Evolutionary conservation across 2,888 invertebrate species (phyloP).

Genomic region (Schrankia costaestrigalis): DNA sequence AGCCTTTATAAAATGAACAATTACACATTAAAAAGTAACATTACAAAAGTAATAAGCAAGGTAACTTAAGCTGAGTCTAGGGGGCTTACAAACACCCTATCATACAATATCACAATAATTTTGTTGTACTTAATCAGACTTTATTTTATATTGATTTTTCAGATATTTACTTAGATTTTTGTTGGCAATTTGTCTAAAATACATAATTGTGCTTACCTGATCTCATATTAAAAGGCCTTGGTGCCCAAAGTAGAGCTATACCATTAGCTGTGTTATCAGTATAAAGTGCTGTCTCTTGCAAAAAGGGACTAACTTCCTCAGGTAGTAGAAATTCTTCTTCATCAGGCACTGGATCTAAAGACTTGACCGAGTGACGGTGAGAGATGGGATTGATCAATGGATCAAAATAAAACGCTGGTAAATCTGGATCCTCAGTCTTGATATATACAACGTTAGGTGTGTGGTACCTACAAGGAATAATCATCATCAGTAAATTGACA

Average conservation of each 20-base stretch:
- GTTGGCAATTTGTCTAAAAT: no score
- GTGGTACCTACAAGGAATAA: no score
- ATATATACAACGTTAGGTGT: slow-evolving; percentile 99
- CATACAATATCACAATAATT: no score
- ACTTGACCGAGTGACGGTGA: slow-evolving; percentile 93
- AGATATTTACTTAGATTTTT: no score
- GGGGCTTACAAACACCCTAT: no score
- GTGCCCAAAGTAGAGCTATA: slow-evolving; percentile 97
- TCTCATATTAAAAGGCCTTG: slow-evolving; percentile 97
- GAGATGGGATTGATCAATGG: slow-evolving; percentile 99
- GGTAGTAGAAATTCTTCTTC: slow-evolving; percentile 97
- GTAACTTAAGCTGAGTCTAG: no score
- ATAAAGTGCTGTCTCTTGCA: slow-evolving; percentile 97
- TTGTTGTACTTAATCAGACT: no score
- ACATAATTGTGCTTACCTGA: slow-evolving; percentile 81
- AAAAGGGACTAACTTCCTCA: slow-evolving; percentile 93
- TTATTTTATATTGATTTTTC: no score
- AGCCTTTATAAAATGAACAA: no score
- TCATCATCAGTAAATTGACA: neutral
- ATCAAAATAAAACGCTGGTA: slow-evolving; percentile 99
- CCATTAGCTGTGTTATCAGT: slow-evolving; percentile 99
- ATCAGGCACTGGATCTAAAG: slow-evolving; percentile 92
- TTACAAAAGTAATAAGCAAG: no score
- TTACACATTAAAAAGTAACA: no score
- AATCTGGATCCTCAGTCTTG: slow-evolving; percentile 99